These are phyloP conservation scores for Andrena flavipes DNA, from an alignment of 2,888 invertebrate species.

Conservation along the genomic window DNA sequence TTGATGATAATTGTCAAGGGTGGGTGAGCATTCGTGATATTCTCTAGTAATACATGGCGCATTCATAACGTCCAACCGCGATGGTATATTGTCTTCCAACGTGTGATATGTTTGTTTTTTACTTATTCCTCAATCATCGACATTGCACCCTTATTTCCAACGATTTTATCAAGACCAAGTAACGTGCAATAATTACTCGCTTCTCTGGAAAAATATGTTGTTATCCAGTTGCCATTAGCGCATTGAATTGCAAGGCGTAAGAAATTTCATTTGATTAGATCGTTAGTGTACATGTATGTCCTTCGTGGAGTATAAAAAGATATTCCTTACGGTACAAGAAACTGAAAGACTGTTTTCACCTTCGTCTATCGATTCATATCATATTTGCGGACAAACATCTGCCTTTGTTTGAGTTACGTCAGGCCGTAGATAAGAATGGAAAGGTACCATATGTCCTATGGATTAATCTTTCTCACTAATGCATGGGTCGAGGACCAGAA, in stretches of 20 bases:
- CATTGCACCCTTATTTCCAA: no score
- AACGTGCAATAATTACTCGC: background rate
- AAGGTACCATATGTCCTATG: slow-evolving; percentile 68
- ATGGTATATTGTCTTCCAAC: background rate
- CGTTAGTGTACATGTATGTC: background rate
- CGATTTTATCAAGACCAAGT: no score
- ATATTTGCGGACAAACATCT: slow-evolving; percentile 67
- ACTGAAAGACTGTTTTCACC: slow-evolving; percentile 8
- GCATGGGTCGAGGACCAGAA: slow-evolving; percentile 24
- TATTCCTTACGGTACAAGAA: background rate
- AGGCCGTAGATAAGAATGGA: slow-evolving; percentile 63
- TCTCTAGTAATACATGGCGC: slow-evolving; percentile 26
- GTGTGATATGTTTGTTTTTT: background rate
- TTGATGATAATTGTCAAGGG: slow-evolving; percentile 47
- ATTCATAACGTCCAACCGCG: slow-evolving; percentile 25
- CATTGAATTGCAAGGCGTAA: no score
- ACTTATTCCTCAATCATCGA: no score
- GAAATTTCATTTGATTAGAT: no score
- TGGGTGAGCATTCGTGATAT: slow-evolving; percentile 26
- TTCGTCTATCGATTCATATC: slow-evolving; percentile 53
- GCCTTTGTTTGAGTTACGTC: slow-evolving; percentile 69
- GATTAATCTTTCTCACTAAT: slow-evolving; percentile 49
- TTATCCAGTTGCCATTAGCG: background rate
- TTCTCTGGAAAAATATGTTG: background rate
- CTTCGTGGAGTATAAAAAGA: no score